phyloP scores from a whole-genome alignment of 2,797 vertebrate species.

The Cottoperca gobio region DNA sequence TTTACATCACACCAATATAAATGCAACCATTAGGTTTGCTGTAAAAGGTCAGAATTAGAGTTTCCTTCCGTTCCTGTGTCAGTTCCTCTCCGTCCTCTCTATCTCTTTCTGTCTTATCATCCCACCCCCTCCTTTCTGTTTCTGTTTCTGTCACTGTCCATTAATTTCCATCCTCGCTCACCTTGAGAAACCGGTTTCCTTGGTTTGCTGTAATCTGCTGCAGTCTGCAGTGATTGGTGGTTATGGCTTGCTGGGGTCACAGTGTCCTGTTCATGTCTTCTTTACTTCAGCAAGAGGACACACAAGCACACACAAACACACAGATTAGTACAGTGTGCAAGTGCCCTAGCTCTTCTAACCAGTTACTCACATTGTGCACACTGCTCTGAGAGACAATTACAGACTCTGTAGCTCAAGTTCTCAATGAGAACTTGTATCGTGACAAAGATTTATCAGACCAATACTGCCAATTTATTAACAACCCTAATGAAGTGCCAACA shows the following conservation, averaged over 20 bases:
- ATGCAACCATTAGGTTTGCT: background rate
- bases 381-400: constrained; percentile 20
- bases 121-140: background rate
- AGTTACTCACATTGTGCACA: constrained; percentile 24
- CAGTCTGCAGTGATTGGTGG: constrained; percentile 63
- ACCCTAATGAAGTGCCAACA: background rate
- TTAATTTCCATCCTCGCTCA: constrained; percentile 29
- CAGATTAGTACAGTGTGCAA: no score
- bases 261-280: constrained; percentile 55
- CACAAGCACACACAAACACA: constrained; percentile 28
- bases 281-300: constrained; percentile 7
- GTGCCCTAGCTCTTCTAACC: background rate
- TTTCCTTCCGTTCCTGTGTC: background rate
- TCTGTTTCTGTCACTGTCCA: constrained; percentile 5
- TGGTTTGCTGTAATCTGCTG: constrained; percentile 54
- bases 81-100: background rate
- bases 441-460: background rate
- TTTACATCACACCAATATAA: background rate
- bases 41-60: background rate
- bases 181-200: constrained; percentile 22
- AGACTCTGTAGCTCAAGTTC: background rate
- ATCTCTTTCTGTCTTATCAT: background rate
- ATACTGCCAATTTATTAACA: background rate
- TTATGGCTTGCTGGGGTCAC: constrained; percentile 48
- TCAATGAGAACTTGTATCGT: constrained; percentile 2